Evolutionary conservation across 2,113 vertebrate genomes (phyloP).

Genomic region (Neotoma lepida): DNA sequence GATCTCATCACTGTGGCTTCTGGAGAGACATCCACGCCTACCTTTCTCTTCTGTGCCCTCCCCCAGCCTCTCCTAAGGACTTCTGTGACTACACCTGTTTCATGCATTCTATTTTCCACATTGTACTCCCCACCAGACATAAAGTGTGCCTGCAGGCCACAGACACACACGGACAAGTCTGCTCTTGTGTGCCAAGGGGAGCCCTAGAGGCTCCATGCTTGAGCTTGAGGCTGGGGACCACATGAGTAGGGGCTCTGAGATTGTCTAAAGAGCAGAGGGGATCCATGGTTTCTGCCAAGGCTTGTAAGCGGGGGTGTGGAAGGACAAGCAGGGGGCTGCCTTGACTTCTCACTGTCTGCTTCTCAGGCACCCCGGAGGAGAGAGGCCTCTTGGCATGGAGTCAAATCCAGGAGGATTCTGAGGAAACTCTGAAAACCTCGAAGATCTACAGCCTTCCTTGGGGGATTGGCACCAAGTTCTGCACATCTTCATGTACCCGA

Average conservation of each 20-base stretch:
- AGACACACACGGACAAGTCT: not conserved
- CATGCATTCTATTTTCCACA: not conserved
- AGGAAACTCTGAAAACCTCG: slow-evolving; percentile 78
- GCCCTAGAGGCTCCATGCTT: not conserved
- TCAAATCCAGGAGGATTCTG: slow-evolving; percentile 82
- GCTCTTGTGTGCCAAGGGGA: not conserved
- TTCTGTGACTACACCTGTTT: not conserved
- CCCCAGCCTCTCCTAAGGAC: not conserved
- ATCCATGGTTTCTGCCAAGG: not conserved
- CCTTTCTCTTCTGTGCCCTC: not conserved
- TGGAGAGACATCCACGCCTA: not conserved
- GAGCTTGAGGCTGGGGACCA: fast-evolving
- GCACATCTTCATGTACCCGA: slow-evolving; percentile 83
- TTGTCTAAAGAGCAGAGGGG: not conserved
- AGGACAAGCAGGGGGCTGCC: not conserved
- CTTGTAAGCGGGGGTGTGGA: not conserved
- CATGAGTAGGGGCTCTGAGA: not conserved
- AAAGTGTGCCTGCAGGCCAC: not conserved
- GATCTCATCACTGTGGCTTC: not conserved
- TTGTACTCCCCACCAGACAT: not conserved
- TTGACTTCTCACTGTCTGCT: not conserved
- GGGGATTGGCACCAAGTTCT: slow-evolving; percentile 87
- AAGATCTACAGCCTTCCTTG: slow-evolving; percentile 93
- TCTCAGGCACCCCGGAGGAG: slow-evolving; percentile 91
- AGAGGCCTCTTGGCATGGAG: slow-evolving; percentile 92